Evolutionary conservation across 2,888 invertebrate genomes (phyloP), one percentile per base, ranked within the genome.

Genomic region (Orthosia cruda): DNA sequence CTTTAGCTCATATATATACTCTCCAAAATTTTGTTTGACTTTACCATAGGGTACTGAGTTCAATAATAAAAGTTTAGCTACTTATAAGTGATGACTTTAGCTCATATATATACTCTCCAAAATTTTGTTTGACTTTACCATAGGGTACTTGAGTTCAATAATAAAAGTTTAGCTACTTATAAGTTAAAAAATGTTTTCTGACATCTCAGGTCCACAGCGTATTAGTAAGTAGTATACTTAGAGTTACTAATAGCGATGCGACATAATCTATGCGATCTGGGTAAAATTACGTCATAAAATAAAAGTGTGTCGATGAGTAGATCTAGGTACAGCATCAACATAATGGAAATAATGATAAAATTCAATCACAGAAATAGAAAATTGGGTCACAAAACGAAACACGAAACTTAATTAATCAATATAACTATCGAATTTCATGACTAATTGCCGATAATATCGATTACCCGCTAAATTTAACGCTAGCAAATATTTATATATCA

Each of bases 361-460:
- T 13, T 11, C 18, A 70, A 70, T 80, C 66, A 71, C 23, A 61
- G 32, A 16, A 55, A 47, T 67, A 57, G 49, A 47, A 47, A 82
- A 82, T 58, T 82, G 11, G 79, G 81, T 74, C 78, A 81, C 54
- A 52, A 67, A 59, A 59, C 32, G 49, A 23, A 65, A 76, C 63
- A 47, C 26, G 11, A 49, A 20, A 63, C 50, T 5, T 40, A 54
- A 45, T 47, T 50, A 67, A 73, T 67, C 57, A 64, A 57, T 32
- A 9, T 23, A 26, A 68, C 3, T 64, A 54, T 68, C 23, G 15
- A 74, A 68, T 68, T 63, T 40, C 65, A 26, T 65, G 61, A 67
- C 54, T 26, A 71, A 74, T 64, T 57, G 0, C 55, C 11, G 63
- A 71, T 82, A 68, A 26, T 57, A 68, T 68, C 20, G 23, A 82